Percentiles rank a stretch among this genome's conserved stretches.
Evolutionary conservation across 2,797 vertebrate species (phyloP).

Genomic region (Sebastes alutus): DNA sequence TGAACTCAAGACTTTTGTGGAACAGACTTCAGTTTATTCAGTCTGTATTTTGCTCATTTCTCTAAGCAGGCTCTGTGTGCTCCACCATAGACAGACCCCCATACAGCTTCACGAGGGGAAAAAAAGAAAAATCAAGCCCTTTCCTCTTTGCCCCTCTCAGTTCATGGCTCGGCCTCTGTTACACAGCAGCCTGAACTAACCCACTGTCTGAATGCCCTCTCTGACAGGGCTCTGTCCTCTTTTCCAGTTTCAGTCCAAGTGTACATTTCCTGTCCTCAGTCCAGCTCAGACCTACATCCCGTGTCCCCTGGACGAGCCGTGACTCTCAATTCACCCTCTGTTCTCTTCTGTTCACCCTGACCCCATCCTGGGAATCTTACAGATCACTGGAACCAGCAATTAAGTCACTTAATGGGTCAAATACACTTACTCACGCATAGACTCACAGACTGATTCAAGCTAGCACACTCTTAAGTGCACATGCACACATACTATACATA

Average conservation of each 20-base stretch:
- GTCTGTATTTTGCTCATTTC: slow-evolving; percentile 27
- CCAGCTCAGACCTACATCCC: slow-evolving; percentile 45
- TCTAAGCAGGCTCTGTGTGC: slow-evolving; percentile 22
- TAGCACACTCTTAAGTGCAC: neutral
- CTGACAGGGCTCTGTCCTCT: slow-evolving; percentile 63
- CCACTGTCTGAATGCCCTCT: slow-evolving; percentile 63
- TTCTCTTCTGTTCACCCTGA: slow-evolving; percentile 50
- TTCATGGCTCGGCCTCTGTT: slow-evolving; percentile 61
- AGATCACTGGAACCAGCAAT: slow-evolving; percentile 53
- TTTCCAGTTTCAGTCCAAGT: slow-evolving; percentile 43
- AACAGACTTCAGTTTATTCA: neutral
- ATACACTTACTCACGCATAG: slow-evolving; percentile 29
- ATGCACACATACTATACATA: neutral
- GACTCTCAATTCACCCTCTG: slow-evolving; percentile 58
- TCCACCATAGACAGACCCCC: slow-evolving; percentile 30
- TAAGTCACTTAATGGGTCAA: slow-evolving; percentile 54
- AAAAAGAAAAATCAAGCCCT: neutral
- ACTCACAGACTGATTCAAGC: slow-evolving; percentile 29
- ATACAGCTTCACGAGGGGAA: slow-evolving; percentile 4
- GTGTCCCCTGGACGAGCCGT: slow-evolving; percentile 16
- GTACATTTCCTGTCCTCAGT: slow-evolving; percentile 53
- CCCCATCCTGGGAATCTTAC: slow-evolving; percentile 41
- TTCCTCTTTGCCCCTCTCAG: slow-evolving; percentile 47
- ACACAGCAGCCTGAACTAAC: slow-evolving; percentile 56
- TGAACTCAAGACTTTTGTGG: neutral